These are phyloP conservation scores for Eupithecia insigniata DNA, from an alignment of 2,888 invertebrate species.

Conservation along the genomic window DNA sequence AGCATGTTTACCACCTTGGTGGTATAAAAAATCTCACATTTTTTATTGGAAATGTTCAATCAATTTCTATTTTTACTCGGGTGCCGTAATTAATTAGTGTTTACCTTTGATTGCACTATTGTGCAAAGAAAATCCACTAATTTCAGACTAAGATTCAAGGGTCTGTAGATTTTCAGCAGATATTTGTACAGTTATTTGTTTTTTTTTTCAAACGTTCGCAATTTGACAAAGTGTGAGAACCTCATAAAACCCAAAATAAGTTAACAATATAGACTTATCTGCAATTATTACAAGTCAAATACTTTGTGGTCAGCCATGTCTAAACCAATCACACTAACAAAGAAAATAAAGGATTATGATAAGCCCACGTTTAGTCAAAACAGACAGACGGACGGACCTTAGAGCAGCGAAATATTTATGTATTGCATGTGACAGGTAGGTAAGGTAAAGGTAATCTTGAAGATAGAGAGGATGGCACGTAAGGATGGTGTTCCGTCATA, in stretches of 20 bases:
- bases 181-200: not conserved
- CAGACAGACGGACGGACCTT: conserved; percentile 34
- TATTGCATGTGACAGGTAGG: conserved; percentile 39
- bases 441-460: conserved; percentile 35
- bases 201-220: not conserved
- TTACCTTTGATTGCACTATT: too few relatives aligned
- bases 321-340: conserved; percentile 32
- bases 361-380: conserved; percentile 40
- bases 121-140: too few relatives aligned
- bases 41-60: too few relatives aligned
- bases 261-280: conserved; percentile 1
- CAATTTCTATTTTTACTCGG: too few relatives aligned
- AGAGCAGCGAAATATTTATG: not conserved
- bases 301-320: conserved; percentile 21
- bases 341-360: conserved; percentile 38
- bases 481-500: conserved; percentile 37
- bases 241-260: conserved; percentile 3
- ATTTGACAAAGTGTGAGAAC: conserved; percentile 1
- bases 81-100: too few relatives aligned
- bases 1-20: too few relatives aligned
- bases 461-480: conserved; percentile 59
- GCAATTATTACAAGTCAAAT: conserved; percentile 19
- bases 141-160: too few relatives aligned
- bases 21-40: too few relatives aligned
- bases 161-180: too few relatives aligned